phyloP scores from a whole-genome alignment of 2,888 invertebrate species.

The Calameuta pallipes region DNA sequence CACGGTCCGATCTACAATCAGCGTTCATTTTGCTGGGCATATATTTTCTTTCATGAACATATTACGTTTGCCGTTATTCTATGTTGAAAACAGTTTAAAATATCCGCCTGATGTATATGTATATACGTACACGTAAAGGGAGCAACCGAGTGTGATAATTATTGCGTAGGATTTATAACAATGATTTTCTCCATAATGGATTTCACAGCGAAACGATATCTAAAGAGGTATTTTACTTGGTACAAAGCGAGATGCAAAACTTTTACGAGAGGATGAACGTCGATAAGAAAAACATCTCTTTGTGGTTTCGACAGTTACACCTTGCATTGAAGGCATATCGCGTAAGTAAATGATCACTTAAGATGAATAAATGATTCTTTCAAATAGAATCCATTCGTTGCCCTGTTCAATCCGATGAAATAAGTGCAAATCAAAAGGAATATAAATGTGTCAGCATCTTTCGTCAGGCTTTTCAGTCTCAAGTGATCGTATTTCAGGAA shows the following conservation, averaged over 20 bases:
- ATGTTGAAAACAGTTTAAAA: neutral
- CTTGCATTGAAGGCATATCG: slow-evolving; percentile 80
- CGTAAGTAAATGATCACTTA: slow-evolving; percentile 43
- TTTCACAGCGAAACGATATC: slow-evolving; percentile 90
- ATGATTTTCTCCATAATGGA: slow-evolving; percentile 1
- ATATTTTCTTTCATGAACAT: neutral
- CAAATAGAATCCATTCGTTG: neutral
- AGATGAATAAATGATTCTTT: neutral
- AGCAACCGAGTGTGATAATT: neutral
- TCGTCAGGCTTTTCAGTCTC: neutral
- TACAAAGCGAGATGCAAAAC: slow-evolving; percentile 91
- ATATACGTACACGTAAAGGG: neutral
- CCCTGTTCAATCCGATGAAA: neutral
- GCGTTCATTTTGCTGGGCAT: neutral
- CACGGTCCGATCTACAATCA: neutral
- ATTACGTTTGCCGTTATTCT: neutral
- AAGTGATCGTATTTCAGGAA: slow-evolving; percentile 71
- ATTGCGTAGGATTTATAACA: neutral
- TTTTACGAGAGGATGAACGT: slow-evolving; percentile 85
- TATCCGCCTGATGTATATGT: no score
- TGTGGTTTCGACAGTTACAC: slow-evolving; percentile 90
- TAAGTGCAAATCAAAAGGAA: neutral
- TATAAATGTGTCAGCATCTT: neutral
- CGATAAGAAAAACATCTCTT: slow-evolving; percentile 85
- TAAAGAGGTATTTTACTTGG: slow-evolving; percentile 91